Base-by-base conservation (phyloP, 1,140 invertebrate genomes). In the Cotesia chilonis region DNA sequence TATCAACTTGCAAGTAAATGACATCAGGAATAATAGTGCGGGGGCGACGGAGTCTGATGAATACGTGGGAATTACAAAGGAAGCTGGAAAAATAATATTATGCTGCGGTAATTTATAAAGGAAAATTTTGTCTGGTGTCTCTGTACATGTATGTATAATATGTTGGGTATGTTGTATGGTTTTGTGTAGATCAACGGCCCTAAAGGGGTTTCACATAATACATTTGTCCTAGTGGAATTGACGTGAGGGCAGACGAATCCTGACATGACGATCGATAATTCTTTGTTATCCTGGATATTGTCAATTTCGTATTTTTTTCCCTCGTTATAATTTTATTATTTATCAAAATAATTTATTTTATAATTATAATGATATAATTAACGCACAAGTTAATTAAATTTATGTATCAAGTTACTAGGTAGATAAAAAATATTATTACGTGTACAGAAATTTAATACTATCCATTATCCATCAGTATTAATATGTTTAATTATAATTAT, bases 1-100 rank as follows among this genome's bases (percentile, higher is more conserved):
- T 61, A 61, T 57, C 5, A 57, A 57, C 54, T 4, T 20, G 35
- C 35, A 61, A 28, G 60, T 35, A 68, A 68, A 68, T 68, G 66
- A 68, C 66, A 55, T 28, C 12, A 9, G 9, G 28, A 55, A 55
- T 55, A n/a, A 65, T 51, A 14, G 35, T 64, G 37, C 35, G 37
- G 61, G 61, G 35, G 37, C 7, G 61, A 41, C 0, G 3, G 1
- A n/a, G 4, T 37, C 12, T n/a, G 7, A 10, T n/a, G 6, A 64
- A 37, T n/a, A 35, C 14, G 61, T 64, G 64, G 64, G 47, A 66
- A 66, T 51, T n/a, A 52, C 17, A 52, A 54, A 12, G 28, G 41
- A 66, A 41, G 14, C n/a, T 47, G 36, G 35, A 12, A 38, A 64
- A 65, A 65, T 38, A 28, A 28, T 55, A 14, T 55, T 55, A 20